phyloP scores from a whole-genome alignment of 2,113 vertebrate genomes.

The Alexandromys fortis region DNA sequence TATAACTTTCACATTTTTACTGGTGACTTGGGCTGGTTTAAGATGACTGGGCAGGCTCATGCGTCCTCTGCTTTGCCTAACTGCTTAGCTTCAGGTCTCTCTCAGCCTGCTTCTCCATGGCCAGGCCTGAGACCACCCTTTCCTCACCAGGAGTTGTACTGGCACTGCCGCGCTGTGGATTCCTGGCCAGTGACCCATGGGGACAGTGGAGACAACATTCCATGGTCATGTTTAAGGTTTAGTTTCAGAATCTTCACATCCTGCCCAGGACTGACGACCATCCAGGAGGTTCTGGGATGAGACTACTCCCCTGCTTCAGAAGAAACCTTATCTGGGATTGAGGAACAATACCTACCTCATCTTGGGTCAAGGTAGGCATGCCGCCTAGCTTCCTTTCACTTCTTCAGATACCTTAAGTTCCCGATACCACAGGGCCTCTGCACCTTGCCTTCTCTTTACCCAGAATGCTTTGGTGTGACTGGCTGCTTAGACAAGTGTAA shows the following conservation, averaged over 20 bases:
- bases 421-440: rapidly evolving
- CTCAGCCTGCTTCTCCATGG: background rate
- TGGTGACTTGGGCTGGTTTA: background rate
- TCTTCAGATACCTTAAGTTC: background rate
- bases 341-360: background rate
- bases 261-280: background rate
- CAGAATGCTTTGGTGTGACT: background rate
- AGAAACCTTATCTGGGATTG: background rate
- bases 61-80: background rate
- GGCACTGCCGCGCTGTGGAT: background rate
- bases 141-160: background rate
- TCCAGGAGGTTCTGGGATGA: background rate
- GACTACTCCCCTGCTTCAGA: background rate
- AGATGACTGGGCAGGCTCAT: background rate
- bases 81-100: background rate
- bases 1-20: background rate
- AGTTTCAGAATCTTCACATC: background rate
- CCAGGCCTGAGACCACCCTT: background rate
- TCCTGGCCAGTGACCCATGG: background rate
- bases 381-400: background rate
- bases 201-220: background rate
- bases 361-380: background rate
- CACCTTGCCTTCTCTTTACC: background rate
- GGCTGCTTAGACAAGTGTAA: background rate
- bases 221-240: background rate